Conservation (phyloP, 1,140 invertebrate species). For the Lethrus apterus region DNA sequence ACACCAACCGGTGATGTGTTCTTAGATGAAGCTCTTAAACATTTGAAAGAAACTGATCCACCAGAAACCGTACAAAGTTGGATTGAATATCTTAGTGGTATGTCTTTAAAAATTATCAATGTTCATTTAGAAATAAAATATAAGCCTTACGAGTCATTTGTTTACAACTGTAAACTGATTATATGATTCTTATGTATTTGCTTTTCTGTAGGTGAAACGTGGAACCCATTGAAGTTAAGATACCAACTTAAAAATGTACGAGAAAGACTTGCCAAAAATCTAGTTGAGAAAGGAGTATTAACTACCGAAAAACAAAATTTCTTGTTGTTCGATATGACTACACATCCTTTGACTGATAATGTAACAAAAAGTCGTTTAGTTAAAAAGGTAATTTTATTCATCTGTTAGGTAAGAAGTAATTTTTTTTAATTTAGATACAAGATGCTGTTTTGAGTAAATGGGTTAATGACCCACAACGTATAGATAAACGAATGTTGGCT, state of each 20-base stretch:
- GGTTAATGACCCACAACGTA: constrained; percentile 95
- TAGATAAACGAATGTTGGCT: constrained; percentile 89
- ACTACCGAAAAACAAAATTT: constrained; percentile 99
- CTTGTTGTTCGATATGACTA: constrained; percentile 99
- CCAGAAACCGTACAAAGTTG: constrained; percentile 96
- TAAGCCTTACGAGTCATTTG: too few species aligned
- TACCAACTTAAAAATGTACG: constrained; percentile 99
- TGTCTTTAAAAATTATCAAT: constrained; percentile 34
- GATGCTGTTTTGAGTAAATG: constrained; percentile 93
- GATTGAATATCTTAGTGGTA: constrained; percentile 99
- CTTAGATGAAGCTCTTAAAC: constrained; percentile 96
- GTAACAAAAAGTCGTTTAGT: constrained; percentile 93
- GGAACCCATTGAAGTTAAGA: constrained; percentile 97
- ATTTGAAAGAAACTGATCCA: constrained; percentile 95
- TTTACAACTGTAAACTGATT: too few species aligned
- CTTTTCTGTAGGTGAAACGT: constrained; percentile 82
- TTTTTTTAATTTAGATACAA: constrained; percentile 65
- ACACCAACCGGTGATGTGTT: constrained; percentile 95
- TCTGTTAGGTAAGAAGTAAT: constrained; percentile 7
- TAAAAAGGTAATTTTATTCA: constrained; percentile 68
- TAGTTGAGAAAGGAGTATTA: constrained; percentile 99
- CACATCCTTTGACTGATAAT: constrained; percentile 96
- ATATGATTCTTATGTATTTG: constrained; percentile 17
- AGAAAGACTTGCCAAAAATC: constrained; percentile 97
- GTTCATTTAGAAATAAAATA: too few species aligned